Evolutionary conservation across 2,113 vertebrate species (phyloP).

Genomic region (Malaclemys terrapin): DNA sequence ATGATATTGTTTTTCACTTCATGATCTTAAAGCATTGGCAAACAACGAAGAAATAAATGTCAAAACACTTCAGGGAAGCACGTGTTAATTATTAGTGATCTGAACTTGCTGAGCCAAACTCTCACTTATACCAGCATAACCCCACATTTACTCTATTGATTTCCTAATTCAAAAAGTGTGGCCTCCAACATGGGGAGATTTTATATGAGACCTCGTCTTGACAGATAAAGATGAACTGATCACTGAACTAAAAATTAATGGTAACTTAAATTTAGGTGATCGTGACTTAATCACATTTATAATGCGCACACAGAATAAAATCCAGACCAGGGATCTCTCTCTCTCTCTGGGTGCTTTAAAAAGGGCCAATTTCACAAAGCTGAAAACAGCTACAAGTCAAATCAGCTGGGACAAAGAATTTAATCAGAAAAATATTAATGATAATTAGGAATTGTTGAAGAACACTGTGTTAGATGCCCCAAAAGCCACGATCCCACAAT

Average conservation of each 20-base stretch:
- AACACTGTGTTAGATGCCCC: neutral
- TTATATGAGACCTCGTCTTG: neutral
- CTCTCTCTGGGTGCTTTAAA: too few relatives aligned
- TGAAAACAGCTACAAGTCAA: too few relatives aligned
- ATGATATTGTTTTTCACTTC: neutral
- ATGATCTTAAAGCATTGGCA: constrained; percentile 7
- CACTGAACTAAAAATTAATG: neutral
- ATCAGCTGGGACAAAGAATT: too few relatives aligned
- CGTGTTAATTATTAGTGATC: neutral
- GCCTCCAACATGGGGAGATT: neutral
- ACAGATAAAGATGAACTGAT: neutral
- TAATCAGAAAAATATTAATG: too few relatives aligned
- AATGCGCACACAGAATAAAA: too few relatives aligned
- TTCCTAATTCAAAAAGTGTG: neutral
- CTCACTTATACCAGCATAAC: neutral
- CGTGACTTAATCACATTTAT: neutral
- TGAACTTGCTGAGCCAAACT: neutral
- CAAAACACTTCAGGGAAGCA: neutral
- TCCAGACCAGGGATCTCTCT: too few relatives aligned
- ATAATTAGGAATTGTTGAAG: neutral
- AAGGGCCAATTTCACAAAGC: too few relatives aligned
- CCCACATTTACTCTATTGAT: neutral
- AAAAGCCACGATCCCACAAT: neutral
- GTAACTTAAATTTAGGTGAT: neutral
- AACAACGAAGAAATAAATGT: neutral